Evolutionary conservation across 2,888 invertebrate genomes (phyloP), one percentile per base, ranked within the genome.

Genomic region (Habrosyne pyritoides): DNA sequence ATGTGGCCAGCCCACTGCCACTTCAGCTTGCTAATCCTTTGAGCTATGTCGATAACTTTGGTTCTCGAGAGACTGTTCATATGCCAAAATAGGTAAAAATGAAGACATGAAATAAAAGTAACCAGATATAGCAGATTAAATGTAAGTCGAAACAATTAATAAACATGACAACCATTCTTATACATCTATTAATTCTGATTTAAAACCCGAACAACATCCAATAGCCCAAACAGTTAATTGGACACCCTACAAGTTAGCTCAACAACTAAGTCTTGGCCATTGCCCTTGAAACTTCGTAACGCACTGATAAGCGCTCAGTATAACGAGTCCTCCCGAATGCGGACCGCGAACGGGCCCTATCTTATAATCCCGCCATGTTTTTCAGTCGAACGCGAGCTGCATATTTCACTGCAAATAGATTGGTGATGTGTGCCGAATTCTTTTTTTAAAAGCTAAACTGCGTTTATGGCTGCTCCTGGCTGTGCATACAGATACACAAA

Each of bases 331-430:
- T 60, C 71, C 70, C 64, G 63, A 68, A 70, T 70, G 71, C 74
- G 60, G 60, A 49, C 55, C 56, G 59, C 47, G 47, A 63, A 55
- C 60, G 60, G 59, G 54, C 64, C 59, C 66, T 64, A 60, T 50
- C 63, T 70, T 67, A 66, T 73, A 71, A 69, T 62, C 61, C 73
- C 61, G 62, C 66, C 69, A 69, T 75, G 76, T 73, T 75, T 79
- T 73, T 73, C 67, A 60, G 63, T 56, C 54, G 64, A 54, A 79
- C 78, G 79, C 71, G 69, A 49, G 51, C 55, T 63, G 78, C 70
- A 78, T 80, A 76, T 72, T 73, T 75, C 66, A 76, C 52, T 57
- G 58, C 63, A 57, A 66, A 64, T 72, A 67, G 66, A 61, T 62
- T 55, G 56, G 53, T 33, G 55, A 50, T 30, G 30, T 18, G 14